Base-by-base conservation (phyloP, 2,113 vertebrate genomes). In the Sorex araneus region DNA sequence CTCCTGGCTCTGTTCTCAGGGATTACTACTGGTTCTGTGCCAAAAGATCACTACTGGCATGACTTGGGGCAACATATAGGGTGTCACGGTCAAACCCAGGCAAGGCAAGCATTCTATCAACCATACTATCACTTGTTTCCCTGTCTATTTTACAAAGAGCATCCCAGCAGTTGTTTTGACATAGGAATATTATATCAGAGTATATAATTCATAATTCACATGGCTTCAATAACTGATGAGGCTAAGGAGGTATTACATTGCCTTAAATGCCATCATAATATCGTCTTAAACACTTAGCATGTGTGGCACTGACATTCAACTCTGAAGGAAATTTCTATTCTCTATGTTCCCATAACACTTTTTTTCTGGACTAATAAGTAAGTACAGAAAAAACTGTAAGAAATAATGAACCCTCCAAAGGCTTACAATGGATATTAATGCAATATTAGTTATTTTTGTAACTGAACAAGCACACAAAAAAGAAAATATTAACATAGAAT, bases 121-220 rank as follows among this genome's bases (percentile, higher is more conserved):
- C 13, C 9, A 9, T 60, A 60, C 57, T 21, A 60, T 60, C 9
- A 60, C 57, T 3, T 21, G 21, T 60, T 2, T 9, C 57, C 13
- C 57, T 21, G 21, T 60, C 70, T 73, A 34, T 83, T 64, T 11
- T 57, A 11, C 19, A 64, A 19, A 83, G 11, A 13, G 9, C 47
- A 92, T n/a, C 9, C 15, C 74, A 67, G 3, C 30, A 74, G 63
- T 90, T 73, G 50, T 79, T 92, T 86, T 83, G 36, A 54, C 27
- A 75, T 11, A 73, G 45, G 11, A 70, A 79, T 87, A 82, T 79
- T 16, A 36, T 69, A 40, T 18, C 30, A 81, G 16, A 75, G 34
- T 80, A 87, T 87, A 3, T 30, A 1, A 28, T 32, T 89, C 81
- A 66, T 7, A 66, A 40, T 40, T 92, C 63, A 45, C 1, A 30